Conservation (phyloP, 2,113 vertebrate species). For the Sinosuthora webbiana region DNA sequence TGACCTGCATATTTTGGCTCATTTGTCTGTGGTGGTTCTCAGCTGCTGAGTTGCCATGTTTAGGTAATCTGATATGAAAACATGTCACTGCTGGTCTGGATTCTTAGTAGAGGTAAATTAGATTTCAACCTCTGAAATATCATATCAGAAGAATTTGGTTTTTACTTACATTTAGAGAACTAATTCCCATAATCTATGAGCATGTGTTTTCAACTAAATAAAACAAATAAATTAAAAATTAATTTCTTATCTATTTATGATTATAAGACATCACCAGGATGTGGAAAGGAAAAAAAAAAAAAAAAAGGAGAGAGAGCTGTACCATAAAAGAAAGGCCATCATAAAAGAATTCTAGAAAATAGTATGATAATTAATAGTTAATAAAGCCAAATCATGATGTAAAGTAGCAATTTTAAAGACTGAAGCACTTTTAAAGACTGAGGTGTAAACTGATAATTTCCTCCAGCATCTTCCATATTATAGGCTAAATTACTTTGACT, state of each 20-base stretch:
- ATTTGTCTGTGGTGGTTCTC: not conserved
- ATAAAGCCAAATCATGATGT: not conserved
- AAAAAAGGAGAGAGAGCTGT: fast-evolving
- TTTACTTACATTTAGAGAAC: not conserved
- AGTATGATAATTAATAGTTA: not conserved
- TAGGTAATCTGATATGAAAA: not conserved
- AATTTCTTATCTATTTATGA: not conserved
- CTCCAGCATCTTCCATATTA: not conserved
- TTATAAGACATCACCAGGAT: not conserved
- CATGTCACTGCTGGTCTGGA: not conserved
- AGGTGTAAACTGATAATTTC: not conserved
- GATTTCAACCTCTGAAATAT: not conserved
- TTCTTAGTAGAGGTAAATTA: not conserved
- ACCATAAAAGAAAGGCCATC: not conserved
- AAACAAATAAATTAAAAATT: not conserved
- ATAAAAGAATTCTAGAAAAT: not conserved
- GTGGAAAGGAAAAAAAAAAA: fast-evolving
- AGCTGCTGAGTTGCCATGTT: not conserved
- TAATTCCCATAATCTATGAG: not conserved
- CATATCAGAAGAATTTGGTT: not conserved
- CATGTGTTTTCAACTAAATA: not conserved
- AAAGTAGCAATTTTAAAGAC: not conserved
- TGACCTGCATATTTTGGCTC: not conserved
- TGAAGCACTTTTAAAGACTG: not conserved
- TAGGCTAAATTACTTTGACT: not conserved